Conservation (phyloP, 1,140 invertebrate genomes). For the Papilio polytes region DNA sequence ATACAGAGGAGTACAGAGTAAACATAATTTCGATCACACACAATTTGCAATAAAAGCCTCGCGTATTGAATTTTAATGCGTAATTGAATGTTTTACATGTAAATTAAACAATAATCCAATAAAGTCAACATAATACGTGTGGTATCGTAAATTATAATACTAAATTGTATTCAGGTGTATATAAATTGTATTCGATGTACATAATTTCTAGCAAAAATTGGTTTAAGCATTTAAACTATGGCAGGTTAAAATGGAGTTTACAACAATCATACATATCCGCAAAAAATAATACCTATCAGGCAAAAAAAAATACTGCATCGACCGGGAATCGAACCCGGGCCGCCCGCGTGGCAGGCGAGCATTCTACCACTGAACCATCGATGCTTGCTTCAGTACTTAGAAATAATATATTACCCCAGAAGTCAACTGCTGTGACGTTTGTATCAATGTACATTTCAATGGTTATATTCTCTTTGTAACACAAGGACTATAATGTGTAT, state of each 20-base stretch:
- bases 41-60: background rate
- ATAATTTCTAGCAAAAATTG: background rate
- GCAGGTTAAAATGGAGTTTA: no score
- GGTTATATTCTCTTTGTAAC: no score
- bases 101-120: conserved; percentile 20
- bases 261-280: no score
- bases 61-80: conserved; percentile 8
- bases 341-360: conserved; percentile 29
- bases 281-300: no score
- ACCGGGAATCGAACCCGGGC: conserved; percentile 32
- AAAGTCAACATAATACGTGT: background rate
- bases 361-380: conserved; percentile 34
- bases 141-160: background rate
- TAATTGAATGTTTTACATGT: conserved; percentile 5
- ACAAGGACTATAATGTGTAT: no score
- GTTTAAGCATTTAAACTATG: no score
- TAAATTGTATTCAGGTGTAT: background rate
- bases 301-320: background rate
- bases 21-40: background rate
- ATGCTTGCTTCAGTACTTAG: background rate
- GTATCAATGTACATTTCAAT: no score
- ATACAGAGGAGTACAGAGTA: background rate
- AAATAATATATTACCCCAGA: no score
- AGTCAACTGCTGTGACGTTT: no score
- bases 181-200: background rate